phyloP scores from a whole-genome alignment of 2,888 invertebrate species.

The Lasioglossum marginatum region DNA sequence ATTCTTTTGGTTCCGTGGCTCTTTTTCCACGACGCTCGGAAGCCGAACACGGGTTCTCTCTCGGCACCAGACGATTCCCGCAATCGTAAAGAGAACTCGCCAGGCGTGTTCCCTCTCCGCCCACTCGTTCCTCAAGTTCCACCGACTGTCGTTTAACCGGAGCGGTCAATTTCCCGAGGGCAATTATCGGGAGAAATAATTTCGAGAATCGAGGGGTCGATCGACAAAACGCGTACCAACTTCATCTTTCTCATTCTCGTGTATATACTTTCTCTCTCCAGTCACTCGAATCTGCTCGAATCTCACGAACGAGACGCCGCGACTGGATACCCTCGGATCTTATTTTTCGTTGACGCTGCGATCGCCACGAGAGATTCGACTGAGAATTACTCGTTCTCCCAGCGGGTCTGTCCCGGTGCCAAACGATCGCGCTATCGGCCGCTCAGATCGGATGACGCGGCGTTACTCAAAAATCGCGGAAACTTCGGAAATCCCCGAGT shows the following conservation, averaged over 20 bases:
- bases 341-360: slow-evolving; percentile 58
- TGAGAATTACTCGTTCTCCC: slow-evolving; percentile 48
- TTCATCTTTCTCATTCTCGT: background rate
- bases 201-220: background rate
- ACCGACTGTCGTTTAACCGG: background rate
- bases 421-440: slow-evolving; percentile 48
- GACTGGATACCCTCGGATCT: slow-evolving; percentile 12
- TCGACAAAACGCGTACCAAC: background rate
- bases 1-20: slow-evolving; percentile 1
- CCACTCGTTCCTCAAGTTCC: background rate
- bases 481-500: slow-evolving; percentile 15
- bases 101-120: background rate
- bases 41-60: background rate
- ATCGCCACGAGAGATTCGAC: slow-evolving; percentile 45
- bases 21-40: background rate
- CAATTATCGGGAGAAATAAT: slow-evolving; percentile 48
- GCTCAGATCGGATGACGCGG: slow-evolving; percentile 55
- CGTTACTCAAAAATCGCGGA: slow-evolving; percentile 53
- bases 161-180: slow-evolving; percentile 30
- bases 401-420: slow-evolving; percentile 48
- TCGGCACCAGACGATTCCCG: background rate
- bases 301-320: background rate
- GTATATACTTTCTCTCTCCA: background rate
- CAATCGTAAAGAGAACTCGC: background rate
- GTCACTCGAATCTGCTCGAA: background rate